Percentiles rank a stretch among this genome's conserved stretches.
Evolutionary conservation across 1,140 invertebrate genomes (phyloP).

Genomic region (Diuraphis noxia): DNA sequence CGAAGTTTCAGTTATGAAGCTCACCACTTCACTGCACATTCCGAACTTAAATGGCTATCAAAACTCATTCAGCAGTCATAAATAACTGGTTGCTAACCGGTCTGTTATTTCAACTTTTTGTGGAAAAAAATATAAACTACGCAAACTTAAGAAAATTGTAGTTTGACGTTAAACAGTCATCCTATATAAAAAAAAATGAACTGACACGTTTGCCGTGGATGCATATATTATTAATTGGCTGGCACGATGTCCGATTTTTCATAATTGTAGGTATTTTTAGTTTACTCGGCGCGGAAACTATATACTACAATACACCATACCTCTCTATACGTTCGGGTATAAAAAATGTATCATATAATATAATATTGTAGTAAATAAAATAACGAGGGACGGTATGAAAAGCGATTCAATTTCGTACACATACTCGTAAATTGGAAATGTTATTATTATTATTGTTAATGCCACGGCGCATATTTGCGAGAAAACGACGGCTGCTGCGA

Average conservation of each 20-base stretch:
- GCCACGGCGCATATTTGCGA: background rate
- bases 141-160: background rate
- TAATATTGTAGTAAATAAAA: background rate
- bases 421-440: background rate
- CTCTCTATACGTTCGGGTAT: too few relatives aligned
- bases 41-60: background rate
- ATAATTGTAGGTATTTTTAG: background rate
- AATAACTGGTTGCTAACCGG: background rate
- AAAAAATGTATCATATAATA: background rate
- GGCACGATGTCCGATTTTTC: background rate
- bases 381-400: background rate
- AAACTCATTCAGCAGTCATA: too few relatives aligned
- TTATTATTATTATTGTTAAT: constrained; percentile 7
- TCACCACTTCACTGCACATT: background rate
- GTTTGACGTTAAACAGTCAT: background rate
- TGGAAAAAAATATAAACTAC: background rate
- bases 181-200: background rate
- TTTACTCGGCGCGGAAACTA: background rate
- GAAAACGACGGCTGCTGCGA: background rate
- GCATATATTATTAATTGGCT: too few relatives aligned
- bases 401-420: background rate
- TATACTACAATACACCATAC: background rate
- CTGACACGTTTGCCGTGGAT: background rate
- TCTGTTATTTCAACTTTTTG: background rate
- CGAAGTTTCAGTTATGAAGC: too few relatives aligned